Evolutionary conservation across 2,797 vertebrate species (phyloP), one percentile per base, ranked within the genome.

Genomic region (Remorina albescens): DNA sequence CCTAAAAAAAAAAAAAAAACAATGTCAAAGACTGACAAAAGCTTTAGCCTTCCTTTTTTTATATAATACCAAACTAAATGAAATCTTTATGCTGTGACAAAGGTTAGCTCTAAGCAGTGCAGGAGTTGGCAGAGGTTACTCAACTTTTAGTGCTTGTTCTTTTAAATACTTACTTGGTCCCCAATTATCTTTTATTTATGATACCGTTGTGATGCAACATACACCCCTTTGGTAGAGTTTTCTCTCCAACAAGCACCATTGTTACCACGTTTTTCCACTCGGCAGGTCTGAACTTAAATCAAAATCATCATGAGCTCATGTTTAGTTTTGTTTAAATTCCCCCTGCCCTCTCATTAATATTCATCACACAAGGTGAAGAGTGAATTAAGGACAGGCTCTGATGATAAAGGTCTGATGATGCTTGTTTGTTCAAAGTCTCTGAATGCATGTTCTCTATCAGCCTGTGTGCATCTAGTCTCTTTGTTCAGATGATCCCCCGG

Each of bases 371-470:
- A 84, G 76, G 72, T 86, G 83, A 89, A 80, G 74, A 82, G 82
- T 83, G 80, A 87, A 90, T 90, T 87, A 83, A 87, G 83, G 86
- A 86, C 86, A 86, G 81, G 81, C 74, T 89, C 44, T 77, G 59
- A 69, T 60, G 82, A 89, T 91, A 84, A 88, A 90, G 84, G 86
- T 86, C 83, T 87, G 81, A 88, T 88, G 88, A 85, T 82, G 80
- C 77, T 82, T 92, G 86, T 92, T 92, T 93, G 89, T 91, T 91
- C 66, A 91, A 83, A 89, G 86, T 91, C 86, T 89, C 86, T 73
- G 79, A 80, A 85, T 83, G 87, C 84, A 83, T 89, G 86, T 87
- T 86, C 67, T 82, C 72, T 86, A 89, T 92, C 88, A 77, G 82
- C 61, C 71, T 9, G 57, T 70, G 82, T 83, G 85, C 81, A 82